Evolutionary conservation across 2,113 vertebrate species (phyloP), one percentile per base, ranked within the genome.

Genomic region (Archilochus colubris): DNA sequence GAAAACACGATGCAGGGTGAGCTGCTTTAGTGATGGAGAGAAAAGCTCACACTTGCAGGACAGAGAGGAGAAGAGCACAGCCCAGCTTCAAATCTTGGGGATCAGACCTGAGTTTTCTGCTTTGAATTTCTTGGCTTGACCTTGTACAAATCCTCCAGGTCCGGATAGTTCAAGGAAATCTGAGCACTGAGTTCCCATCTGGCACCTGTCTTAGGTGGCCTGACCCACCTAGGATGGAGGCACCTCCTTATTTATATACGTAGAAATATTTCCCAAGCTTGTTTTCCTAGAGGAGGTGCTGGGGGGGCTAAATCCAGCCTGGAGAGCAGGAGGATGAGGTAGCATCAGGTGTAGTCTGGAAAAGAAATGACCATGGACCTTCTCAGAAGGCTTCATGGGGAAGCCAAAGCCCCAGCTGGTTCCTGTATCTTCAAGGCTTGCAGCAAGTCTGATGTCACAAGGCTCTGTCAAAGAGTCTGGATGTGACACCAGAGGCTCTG

Each of bases 11-110:
- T 19, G 62, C 46, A 9, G n/a, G 27, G 16, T 6, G 9, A 76
- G 53, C 7, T 0, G 0, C 43, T 72, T 57, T 24, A 5, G 17
- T n/a, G 22, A 38, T 13, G 3, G 3, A 38, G 14, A 38, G 38
- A 14, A n/a, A 54, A 22, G 18, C 21, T 59, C 14, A 24, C 9
- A 2, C 9, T 17, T 27, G 27, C 13, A 28, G 62, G 78, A 58
- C 17, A 23, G 68, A 43, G 30, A 30, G 43, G 25, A 22, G 43
- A 27, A 59, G 61, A 61, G 23, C 54, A 17, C 28, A 40, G 78
- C 62, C 15, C 54, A 11, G 19, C 46, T 82, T 21, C 62, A 55
- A 28, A 75, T 12, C 48, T 69, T 5, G 0, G 70, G 20, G 38
- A 21, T n/a, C 8, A 22, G 76, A 73, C 9, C 33, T 58, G 28